A percentile compares a stretch with the other conserved stretches of the same genome.
Conservation (phyloP, 1,140 invertebrate genomes). For the Drepana arcuata region DNA sequence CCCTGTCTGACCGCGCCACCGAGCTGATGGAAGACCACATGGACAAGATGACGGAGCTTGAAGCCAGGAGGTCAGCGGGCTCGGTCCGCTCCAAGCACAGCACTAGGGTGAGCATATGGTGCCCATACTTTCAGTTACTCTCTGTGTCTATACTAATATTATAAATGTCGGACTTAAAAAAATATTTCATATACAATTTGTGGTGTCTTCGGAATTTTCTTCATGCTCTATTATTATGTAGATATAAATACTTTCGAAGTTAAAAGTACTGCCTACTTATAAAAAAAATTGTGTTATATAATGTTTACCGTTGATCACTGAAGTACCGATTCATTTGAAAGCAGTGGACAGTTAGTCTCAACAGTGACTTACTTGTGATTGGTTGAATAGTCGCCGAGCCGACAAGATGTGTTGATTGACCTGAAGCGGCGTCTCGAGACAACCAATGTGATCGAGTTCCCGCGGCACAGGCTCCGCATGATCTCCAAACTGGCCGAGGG, state of each 20-base stretch:
- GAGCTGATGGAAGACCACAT: slow-evolving; percentile 22
- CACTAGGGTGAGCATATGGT: slow-evolving; percentile 31
- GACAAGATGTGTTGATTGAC: slow-evolving; percentile 80
- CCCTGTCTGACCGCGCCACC: slow-evolving; percentile 29
- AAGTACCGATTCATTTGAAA: no score
- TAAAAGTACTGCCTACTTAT: no score
- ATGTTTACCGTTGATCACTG: no score
- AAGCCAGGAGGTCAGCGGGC: slow-evolving; percentile 21
- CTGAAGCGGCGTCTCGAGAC: slow-evolving; percentile 80
- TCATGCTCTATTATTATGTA: no score
- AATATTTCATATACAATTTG: no score
- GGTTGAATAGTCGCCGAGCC: slow-evolving; percentile 75
- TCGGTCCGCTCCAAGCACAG: slow-evolving; percentile 41
- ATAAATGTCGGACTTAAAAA: no score
- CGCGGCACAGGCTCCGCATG: slow-evolving; percentile 88
- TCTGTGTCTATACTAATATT: no score
- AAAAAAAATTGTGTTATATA: no score
- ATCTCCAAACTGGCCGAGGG: slow-evolving; percentile 92
- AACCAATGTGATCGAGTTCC: slow-evolving; percentile 84
- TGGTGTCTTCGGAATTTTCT: no score
- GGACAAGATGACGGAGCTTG: slow-evolving; percentile 19
- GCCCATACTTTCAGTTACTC: no score
- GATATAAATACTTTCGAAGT: no score
- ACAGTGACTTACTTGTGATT: not conserved
- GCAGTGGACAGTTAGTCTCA: no score